Conservation (phyloP, 1,140 invertebrate genomes). For the Laupala kohalensis region DNA sequence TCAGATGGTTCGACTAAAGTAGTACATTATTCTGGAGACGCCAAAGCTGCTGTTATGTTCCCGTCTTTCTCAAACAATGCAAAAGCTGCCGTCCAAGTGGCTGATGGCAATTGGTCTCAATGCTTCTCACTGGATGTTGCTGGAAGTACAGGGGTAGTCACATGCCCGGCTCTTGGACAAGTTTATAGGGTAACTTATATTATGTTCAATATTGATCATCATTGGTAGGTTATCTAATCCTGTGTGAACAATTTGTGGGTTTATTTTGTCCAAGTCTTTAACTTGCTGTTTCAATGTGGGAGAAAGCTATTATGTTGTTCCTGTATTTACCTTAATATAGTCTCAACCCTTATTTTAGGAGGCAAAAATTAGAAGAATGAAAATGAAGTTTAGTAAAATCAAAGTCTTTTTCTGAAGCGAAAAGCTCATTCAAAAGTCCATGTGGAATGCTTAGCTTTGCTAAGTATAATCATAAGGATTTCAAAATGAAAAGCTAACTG, state of each 20-base stretch:
- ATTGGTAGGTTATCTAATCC: no score
- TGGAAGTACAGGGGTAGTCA: conserved; percentile 79
- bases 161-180: conserved; percentile 41
- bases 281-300: not conserved
- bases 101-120: conserved; percentile 87
- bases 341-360: not conserved
- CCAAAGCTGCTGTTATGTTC: conserved; percentile 74
- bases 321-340: not conserved
- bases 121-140: conserved; percentile 95
- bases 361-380: no score
- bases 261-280: not conserved
- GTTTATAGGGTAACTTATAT: not conserved
- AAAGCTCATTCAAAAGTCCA: not conserved
- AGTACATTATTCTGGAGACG: conserved; percentile 65
- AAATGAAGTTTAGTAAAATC: not conserved
- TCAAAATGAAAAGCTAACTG: no score
- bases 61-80: conserved; percentile 88
- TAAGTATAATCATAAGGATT: no score
- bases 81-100: conserved; percentile 72
- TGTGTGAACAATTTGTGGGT: no score
- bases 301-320: no score
- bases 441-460: no score
- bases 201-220: no score
- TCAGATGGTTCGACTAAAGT: conserved; percentile 55
- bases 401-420: not conserved